These are phyloP conservation scores for Perca flavescens DNA, from an alignment of 2,113 vertebrate species.

Conservation along the genomic window DNA sequence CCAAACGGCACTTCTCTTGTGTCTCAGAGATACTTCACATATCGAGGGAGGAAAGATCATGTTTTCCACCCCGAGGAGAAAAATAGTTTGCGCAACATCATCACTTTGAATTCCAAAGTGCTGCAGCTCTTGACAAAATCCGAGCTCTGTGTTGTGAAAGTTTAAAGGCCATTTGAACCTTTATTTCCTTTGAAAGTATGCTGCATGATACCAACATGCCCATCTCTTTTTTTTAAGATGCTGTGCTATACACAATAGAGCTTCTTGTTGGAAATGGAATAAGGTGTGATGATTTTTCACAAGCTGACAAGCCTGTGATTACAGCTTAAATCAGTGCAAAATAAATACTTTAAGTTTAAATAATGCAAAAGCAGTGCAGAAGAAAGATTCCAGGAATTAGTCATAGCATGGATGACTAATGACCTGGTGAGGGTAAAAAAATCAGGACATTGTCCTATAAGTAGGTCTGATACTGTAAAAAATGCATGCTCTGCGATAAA, in stretches of 20 bases:
- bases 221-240: neutral
- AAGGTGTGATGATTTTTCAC: neutral
- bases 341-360: conserved; percentile 35
- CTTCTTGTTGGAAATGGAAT: neutral
- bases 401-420: conserved; percentile 30
- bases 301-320: neutral
- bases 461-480: conserved; percentile 43
- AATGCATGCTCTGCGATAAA: conserved; percentile 31
- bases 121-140: conserved; percentile 41
- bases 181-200: neutral
- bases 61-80: conserved; percentile 19
- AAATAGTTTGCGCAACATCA: conserved; percentile 24
- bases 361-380: conserved; percentile 22
- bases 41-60: conserved; percentile 1
- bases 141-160: conserved; percentile 25
- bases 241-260: neutral
- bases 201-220: conserved; percentile 5
- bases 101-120: conserved; percentile 49
- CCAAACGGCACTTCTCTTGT: neutral
- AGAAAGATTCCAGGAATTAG: conserved; percentile 17
- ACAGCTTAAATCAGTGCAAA: conserved; percentile 14
- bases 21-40: conserved; percentile 12
- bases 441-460: conserved; percentile 37
- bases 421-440: conserved; percentile 8
- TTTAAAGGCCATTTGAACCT: conserved; percentile 48